Conservation (phyloP, 2,113 vertebrate species). For the Hippoglossus stenolepis region DNA sequence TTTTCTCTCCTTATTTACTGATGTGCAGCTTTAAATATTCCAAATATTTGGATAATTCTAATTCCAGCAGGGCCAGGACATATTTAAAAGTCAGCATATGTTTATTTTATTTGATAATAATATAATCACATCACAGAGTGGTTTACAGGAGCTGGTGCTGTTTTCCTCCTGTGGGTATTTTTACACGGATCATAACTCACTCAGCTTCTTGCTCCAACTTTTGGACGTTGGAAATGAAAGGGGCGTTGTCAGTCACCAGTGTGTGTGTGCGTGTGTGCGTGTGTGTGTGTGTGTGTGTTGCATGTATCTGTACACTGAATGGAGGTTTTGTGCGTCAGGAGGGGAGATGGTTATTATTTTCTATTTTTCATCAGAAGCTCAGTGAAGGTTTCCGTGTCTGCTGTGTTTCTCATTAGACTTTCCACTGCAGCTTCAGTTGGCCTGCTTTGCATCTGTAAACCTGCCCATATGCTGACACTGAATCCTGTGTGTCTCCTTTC, state of each 20-base stretch:
- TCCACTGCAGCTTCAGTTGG: background rate
- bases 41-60: no score
- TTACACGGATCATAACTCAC: conserved; percentile 39
- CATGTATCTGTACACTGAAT: conserved; percentile 16
- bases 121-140: background rate
- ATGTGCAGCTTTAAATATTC: background rate
- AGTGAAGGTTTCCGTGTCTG: background rate
- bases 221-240: conserved; percentile 62
- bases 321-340: conserved; percentile 6
- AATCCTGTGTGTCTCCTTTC: background rate
- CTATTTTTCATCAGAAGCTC: background rate
- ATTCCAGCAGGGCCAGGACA: no score
- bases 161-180: conserved; percentile 37
- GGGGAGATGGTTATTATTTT: conserved; percentile 9
- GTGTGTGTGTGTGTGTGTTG: conserved; percentile 14
- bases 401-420: background rate
- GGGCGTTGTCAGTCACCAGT: conserved; percentile 65
- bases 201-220: conserved; percentile 23
- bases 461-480: background rate
- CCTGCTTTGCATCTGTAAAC: background rate
- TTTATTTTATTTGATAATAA: background rate
- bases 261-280: conserved; percentile 10
- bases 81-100: background rate
- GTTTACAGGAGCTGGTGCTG: background rate
- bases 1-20: background rate